These are phyloP conservation scores for Eolophus roseicapilla DNA, from an alignment of 2,113 vertebrate genomes.

Conservation along the genomic window DNA sequence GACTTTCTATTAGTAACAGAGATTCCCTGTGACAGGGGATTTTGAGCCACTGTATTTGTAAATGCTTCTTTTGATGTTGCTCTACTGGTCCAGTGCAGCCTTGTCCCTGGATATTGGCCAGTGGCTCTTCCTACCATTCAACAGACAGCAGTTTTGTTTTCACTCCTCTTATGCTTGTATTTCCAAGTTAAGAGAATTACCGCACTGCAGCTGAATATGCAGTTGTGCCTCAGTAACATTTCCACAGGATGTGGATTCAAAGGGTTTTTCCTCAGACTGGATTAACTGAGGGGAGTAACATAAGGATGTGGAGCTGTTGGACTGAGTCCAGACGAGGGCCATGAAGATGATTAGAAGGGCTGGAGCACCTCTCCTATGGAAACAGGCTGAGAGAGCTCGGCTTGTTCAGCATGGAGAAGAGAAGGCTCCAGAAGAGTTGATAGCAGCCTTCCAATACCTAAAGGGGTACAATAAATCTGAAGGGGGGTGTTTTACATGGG, in stretches of 20 bases:
- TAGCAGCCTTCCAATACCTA: not conserved
- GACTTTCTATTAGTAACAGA: not conserved
- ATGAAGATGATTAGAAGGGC: not conserved
- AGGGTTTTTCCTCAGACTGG: not conserved
- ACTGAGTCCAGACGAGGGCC: not conserved
- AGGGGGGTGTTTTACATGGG: not conserved
- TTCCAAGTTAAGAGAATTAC: not conserved
- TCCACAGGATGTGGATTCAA: not conserved
- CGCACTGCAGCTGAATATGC: not conserved
- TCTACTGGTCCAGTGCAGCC: not conserved
- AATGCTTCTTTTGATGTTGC: not conserved
- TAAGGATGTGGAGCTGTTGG: not conserved
- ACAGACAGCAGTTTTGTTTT: not conserved
- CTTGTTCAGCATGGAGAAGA: not conserved
- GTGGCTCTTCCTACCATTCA: not conserved
- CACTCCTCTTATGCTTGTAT: not conserved
- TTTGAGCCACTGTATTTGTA: not conserved
- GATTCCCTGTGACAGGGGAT: not conserved
- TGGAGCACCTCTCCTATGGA: not conserved
- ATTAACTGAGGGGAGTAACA: not conserved
- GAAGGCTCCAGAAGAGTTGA: not conserved
- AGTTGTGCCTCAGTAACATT: not conserved
- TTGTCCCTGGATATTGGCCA: not conserved
- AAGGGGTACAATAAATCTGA: not conserved
- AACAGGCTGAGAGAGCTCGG: not conserved